Percentiles rank a stretch among this genome's conserved stretches.
Conservation (phyloP, 2,797 vertebrate genomes). For the Tiaroga cobitis region DNA sequence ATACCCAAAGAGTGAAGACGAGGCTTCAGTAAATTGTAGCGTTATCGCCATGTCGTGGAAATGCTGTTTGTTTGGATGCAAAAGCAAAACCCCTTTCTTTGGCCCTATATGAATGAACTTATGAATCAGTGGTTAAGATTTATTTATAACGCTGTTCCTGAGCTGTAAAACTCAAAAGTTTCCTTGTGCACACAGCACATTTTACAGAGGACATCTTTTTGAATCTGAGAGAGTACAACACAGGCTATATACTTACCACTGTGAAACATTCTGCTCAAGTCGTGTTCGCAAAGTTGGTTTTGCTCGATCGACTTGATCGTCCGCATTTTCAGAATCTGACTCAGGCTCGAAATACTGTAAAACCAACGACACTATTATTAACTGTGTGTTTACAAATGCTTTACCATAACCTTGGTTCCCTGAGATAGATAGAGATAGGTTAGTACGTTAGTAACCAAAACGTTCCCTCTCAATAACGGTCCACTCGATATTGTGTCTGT, state of each 20-base stretch:
- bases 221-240: background rate
- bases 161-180: background rate
- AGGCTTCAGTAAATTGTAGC: too few species aligned
- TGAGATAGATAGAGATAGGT: background rate
- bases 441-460: too few species aligned
- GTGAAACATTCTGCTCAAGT: background rate
- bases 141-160: background rate
- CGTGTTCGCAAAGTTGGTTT: background rate
- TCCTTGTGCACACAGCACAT: background rate
- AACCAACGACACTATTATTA: background rate
- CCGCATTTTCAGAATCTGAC: background rate
- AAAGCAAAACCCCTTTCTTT: background rate
- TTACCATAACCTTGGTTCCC: background rate
- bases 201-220: background rate
- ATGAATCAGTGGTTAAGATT: background rate
- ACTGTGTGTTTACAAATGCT: background rate
- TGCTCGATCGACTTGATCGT: background rate
- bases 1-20: too few species aligned
- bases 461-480: background rate
- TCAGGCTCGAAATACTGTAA: background rate
- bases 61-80: background rate
- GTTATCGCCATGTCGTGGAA: too few species aligned
- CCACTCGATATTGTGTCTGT: background rate
- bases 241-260: background rate
- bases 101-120: background rate